A percentile compares a stretch with the other conserved stretches of the same genome.
These are phyloP conservation scores for Dryocosmus kuriphilus DNA, from an alignment of 2,888 invertebrate species.

Conservation along the genomic window DNA sequence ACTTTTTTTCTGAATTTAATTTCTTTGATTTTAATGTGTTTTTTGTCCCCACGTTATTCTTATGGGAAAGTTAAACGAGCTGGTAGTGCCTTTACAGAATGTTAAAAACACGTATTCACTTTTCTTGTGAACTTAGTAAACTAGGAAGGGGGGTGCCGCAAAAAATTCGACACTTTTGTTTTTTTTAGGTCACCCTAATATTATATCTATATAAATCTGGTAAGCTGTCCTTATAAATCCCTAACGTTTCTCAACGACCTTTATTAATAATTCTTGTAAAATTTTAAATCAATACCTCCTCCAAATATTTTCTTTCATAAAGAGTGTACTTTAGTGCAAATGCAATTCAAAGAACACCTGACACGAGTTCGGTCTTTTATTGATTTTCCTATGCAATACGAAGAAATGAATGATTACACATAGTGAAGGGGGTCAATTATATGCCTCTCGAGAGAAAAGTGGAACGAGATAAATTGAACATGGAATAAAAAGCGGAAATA, in stretches of 20 bases:
- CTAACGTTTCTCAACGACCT: not conserved
- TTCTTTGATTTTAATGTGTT: too few relatives aligned
- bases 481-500: not conserved
- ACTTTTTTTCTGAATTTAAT: too few relatives aligned
- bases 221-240: too few relatives aligned
- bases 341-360: slow-evolving; percentile 18
- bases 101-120: too few relatives aligned
- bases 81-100: too few relatives aligned
- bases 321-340: not conserved
- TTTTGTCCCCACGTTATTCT: too few relatives aligned
- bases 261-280: not conserved
- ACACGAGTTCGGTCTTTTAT: slow-evolving; percentile 13
- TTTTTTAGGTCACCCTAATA: too few relatives aligned
- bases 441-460: slow-evolving; percentile 21
- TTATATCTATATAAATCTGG: too few relatives aligned
- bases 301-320: not conserved
- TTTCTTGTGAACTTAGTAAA: too few relatives aligned
- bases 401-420: slow-evolving; percentile 29
- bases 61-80: too few relatives aligned
- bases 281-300: not conserved
- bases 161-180: too few relatives aligned
- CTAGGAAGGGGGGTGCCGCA: too few relatives aligned
- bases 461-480: slow-evolving; percentile 10
- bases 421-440: slow-evolving; percentile 31
- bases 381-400: slow-evolving; percentile 25